Evolutionary conservation across 2,113 vertebrate genomes (phyloP).

Genomic region (Ceuthmochares aereus): DNA sequence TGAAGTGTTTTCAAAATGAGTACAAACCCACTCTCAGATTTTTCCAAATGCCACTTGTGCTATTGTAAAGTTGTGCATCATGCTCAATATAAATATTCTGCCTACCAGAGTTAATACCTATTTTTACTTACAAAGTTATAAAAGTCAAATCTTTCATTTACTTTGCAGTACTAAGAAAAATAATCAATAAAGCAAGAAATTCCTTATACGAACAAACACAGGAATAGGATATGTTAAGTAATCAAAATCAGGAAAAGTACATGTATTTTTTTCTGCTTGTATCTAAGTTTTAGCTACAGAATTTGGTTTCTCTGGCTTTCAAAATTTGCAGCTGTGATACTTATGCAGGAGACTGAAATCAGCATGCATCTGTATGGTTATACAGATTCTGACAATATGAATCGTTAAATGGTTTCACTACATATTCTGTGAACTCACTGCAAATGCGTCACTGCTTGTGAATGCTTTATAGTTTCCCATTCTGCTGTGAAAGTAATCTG

Average conservation of each 20-base stretch:
- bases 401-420: slow-evolving; percentile 1
- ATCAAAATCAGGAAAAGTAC: neutral
- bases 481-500: slow-evolving; percentile 34
- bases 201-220: neutral
- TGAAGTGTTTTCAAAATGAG: neutral
- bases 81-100: neutral
- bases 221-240: neutral
- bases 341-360: neutral
- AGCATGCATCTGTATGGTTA: neutral
- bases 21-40: neutral
- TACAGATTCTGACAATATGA: neutral
- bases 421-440: neutral
- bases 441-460: neutral
- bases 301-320: neutral
- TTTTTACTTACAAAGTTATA: neutral
- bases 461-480: neutral
- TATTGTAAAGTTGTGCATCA: fast-evolving
- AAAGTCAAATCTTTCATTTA: neutral
- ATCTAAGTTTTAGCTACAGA: neutral
- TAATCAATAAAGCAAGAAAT: neutral
- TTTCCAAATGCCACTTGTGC: neutral
- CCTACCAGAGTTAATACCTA: neutral
- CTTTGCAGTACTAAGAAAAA: neutral
- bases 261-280: neutral
- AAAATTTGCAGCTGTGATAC: neutral